A percentile compares a stretch with the other conserved stretches of the same genome.
Evolutionary conservation across 1,140 invertebrate genomes (phyloP).

Genomic region (Periplaneta americana): DNA sequence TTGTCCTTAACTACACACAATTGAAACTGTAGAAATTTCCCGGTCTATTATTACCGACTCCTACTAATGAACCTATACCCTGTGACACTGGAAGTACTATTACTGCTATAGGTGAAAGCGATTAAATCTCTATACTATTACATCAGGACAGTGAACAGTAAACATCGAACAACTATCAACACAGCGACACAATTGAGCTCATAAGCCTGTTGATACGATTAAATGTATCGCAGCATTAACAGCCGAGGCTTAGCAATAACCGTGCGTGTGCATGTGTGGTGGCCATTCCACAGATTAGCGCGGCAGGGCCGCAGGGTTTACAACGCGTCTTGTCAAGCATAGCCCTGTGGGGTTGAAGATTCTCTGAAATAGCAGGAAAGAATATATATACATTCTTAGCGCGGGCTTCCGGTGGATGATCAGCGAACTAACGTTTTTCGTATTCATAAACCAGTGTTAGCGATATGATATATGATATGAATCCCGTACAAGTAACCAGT

Average conservation of each 20-base stretch:
- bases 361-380: no score
- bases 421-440: no score
- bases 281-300: not conserved
- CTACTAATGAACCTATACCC: not conserved
- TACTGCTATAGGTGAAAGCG: not conserved
- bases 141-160: not conserved
- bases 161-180: not conserved
- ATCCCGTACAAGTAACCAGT: no score
- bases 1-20: not conserved
- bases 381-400: no score
- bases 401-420: no score
- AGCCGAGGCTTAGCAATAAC: not conserved
- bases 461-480: no score
- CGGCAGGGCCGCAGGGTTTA: no score
- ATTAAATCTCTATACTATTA: not conserved
- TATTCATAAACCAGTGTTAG: no score
- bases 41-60: not conserved
- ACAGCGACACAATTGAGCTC: not conserved
- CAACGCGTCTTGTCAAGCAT: no score
- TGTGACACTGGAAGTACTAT: not conserved
- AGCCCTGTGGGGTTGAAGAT: no score
- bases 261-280: not conserved
- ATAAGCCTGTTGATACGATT: not conserved
- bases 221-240: no score
- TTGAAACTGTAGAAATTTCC: not conserved